A percentile compares a stretch with the other conserved stretches of the same genome.
These are phyloP conservation scores for Tympanuchus pallidicinctus DNA, from an alignment of 2,113 vertebrate genomes.

Conservation along the genomic window DNA sequence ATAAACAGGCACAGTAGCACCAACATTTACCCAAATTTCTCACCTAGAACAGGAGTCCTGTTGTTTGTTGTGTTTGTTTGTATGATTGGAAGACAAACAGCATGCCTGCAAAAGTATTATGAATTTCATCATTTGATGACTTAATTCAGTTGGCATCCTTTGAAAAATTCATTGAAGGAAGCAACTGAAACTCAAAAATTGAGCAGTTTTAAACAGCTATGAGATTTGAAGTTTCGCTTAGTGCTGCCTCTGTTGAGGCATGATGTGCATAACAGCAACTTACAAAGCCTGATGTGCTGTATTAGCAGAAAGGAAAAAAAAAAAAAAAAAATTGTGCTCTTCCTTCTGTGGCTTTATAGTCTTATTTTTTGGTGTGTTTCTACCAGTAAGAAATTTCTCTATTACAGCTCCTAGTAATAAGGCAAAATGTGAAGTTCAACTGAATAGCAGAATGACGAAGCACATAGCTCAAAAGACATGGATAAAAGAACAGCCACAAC, in stretches of 20 bases:
- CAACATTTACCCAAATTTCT: background rate
- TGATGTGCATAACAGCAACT: background rate
- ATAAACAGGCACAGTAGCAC: background rate
- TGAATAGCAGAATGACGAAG: background rate
- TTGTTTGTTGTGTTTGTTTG: background rate
- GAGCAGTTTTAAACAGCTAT: conserved; percentile 27
- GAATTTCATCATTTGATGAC: background rate
- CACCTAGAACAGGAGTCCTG: background rate
- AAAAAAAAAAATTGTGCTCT: background rate
- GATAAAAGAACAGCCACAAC: background rate
- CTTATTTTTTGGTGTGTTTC: conserved; percentile 6
- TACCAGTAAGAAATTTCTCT: background rate
- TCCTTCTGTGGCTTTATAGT: background rate
- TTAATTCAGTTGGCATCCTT: conserved; percentile 10
- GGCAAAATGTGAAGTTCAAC: background rate
- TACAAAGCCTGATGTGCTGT: background rate
- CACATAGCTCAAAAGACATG: background rate
- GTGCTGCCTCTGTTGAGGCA: background rate
- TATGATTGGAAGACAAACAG: background rate
- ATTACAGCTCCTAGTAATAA: background rate
- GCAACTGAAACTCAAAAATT: background rate
- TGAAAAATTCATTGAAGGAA: conserved; percentile 14
- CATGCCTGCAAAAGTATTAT: background rate
- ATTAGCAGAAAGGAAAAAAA: background rate
- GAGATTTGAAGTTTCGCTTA: background rate